These are phyloP conservation scores for Miltochrista miniata DNA, from an alignment of 2,888 invertebrate species.

Conservation along the genomic window DNA sequence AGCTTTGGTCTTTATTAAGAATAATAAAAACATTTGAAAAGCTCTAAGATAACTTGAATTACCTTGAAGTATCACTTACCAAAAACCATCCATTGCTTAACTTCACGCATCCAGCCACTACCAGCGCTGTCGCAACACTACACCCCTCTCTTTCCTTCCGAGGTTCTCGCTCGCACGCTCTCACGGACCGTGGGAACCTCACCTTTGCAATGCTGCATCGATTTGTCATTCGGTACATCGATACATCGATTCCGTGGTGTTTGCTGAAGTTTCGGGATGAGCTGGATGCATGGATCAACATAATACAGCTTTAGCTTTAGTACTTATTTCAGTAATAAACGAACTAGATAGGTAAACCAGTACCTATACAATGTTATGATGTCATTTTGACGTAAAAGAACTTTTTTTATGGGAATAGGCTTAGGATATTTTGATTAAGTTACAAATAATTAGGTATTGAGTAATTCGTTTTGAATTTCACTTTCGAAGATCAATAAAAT, in stretches of 20 bases:
- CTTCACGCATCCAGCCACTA: conserved; percentile 29
- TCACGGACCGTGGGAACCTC: conserved; percentile 62
- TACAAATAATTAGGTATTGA: too few relatives aligned
- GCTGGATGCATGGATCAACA: neutral
- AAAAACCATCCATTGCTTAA: conserved; percentile 22
- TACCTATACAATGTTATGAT: too few relatives aligned
- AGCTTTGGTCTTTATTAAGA: too few relatives aligned
- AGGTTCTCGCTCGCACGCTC: conserved; percentile 47
- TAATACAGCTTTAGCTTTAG: too few relatives aligned
- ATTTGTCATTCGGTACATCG: conserved; percentile 37
- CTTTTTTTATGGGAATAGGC: too few relatives aligned
- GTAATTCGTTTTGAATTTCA: too few relatives aligned
- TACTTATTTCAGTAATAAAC: too few relatives aligned
- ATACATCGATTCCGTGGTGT: conserved; percentile 19
- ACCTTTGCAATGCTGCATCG: conserved; percentile 51
- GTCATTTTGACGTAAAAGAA: too few relatives aligned
- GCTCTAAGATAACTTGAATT: neutral
- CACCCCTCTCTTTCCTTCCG: conserved; percentile 18
- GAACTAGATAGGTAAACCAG: too few relatives aligned
- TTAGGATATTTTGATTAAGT: neutral
- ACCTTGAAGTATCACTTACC: conserved; percentile 8
- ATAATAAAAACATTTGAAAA: neutral
- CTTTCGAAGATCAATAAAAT: neutral
- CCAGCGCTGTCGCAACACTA: conserved; percentile 24
- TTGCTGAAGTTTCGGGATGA: conserved; percentile 1